Conservation (phyloP, 2,113 vertebrate genomes). For the Eleginops maclovinus region DNA sequence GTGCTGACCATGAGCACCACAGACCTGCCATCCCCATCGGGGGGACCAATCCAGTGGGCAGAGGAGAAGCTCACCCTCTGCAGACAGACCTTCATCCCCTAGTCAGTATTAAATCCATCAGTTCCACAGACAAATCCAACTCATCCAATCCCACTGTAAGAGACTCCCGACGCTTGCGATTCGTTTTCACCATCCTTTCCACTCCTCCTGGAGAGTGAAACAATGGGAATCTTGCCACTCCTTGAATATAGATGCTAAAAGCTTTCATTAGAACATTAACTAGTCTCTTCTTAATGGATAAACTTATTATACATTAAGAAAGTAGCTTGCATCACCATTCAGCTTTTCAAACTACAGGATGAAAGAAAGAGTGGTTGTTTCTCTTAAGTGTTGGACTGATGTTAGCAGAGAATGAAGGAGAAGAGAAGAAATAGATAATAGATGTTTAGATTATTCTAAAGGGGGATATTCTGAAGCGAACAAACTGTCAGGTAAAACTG, state of each 20-base stretch:
- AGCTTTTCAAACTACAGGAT: constrained; percentile 41
- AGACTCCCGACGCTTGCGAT: constrained; percentile 44
- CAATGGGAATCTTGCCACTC: constrained; percentile 18
- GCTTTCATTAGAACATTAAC: constrained; percentile 23
- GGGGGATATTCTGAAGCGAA: constrained; percentile 1
- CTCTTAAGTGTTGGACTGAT: constrained; percentile 23
- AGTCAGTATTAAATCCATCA: constrained; percentile 66
- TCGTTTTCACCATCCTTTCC: constrained; percentile 30
- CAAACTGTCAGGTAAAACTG: not conserved
- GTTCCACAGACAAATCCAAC: constrained; percentile 76
- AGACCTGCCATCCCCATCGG: constrained; percentile 19
- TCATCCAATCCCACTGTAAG: constrained; percentile 66
- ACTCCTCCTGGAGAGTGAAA: constrained; percentile 14
- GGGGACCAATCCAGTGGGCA: constrained; percentile 54
- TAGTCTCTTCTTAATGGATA: constrained; percentile 22
- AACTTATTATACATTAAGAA: constrained; percentile 24
- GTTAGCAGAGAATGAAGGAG: constrained; percentile 10
- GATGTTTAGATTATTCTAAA: not conserved
- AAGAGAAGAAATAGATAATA: not conserved
- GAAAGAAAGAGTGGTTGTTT: constrained; percentile 16
- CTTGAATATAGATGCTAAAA: constrained; percentile 3
- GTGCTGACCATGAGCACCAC: constrained; percentile 46
- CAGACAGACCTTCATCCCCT: constrained; percentile 33
- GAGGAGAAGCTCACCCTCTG: constrained; percentile 19
- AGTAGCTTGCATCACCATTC: constrained; percentile 44